Percentiles rank a stretch among this genome's conserved stretches.
These are phyloP conservation scores for Muscidifurax raptorellus DNA, from an alignment of 1,140 invertebrate species.

Conservation along the genomic window DNA sequence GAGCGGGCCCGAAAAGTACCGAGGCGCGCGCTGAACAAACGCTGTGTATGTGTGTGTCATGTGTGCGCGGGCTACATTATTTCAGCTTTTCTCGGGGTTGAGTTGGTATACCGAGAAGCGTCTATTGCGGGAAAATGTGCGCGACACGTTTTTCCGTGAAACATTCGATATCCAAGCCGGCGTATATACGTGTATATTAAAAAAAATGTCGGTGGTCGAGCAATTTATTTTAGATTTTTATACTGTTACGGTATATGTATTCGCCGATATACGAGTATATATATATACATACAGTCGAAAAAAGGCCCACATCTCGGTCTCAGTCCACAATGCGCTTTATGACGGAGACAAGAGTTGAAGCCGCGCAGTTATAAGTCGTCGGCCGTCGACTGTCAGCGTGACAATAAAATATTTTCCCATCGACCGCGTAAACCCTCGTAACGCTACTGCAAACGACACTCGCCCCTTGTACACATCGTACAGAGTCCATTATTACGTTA, in stretches of 20 bases:
- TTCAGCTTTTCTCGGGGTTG: not conserved
- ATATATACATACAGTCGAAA: not conserved
- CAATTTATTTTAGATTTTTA: too few relatives aligned
- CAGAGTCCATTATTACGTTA: conserved; percentile 25
- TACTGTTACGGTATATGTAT: too few relatives aligned
- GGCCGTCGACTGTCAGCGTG: not conserved
- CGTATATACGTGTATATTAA: too few relatives aligned
- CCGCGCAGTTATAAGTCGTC: not conserved
- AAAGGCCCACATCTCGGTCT: not conserved
- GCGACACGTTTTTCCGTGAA: not conserved
- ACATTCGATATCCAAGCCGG: too few relatives aligned
- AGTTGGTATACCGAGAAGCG: not conserved
- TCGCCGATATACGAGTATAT: too few relatives aligned
- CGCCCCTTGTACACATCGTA: not conserved
- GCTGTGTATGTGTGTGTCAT: too few relatives aligned
- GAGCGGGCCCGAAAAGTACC: not conserved
- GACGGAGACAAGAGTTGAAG: not conserved
- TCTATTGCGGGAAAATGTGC: too few relatives aligned
- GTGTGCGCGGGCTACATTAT: not conserved
- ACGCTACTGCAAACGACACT: conserved; percentile 12
- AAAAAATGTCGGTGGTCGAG: too few relatives aligned
- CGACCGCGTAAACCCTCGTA: conserved; percentile 35
- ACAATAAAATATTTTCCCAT: conserved; percentile 38
- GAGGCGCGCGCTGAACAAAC: not conserved
- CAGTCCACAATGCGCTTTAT: not conserved